Percentiles rank a stretch among this genome's conserved stretches.
Evolutionary conservation across 2,888 invertebrate genomes (phyloP).

Genomic region (Ramazzottius varieornatus): DNA sequence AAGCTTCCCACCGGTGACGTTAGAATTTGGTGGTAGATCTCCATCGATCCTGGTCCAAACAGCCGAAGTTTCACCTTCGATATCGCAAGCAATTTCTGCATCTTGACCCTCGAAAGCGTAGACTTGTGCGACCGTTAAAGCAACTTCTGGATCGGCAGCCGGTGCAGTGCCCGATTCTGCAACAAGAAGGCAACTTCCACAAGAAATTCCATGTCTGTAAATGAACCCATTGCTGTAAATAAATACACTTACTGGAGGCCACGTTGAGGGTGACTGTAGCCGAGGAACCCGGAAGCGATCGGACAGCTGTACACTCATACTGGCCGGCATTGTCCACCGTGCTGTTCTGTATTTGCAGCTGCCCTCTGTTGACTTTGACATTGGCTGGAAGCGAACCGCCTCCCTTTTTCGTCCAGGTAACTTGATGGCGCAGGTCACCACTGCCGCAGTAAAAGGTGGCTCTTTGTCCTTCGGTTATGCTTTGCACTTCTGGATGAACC

Average conservation of each 20-base stretch:
- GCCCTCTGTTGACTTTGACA: background rate
- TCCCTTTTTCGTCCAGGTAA: background rate
- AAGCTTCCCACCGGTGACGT: background rate
- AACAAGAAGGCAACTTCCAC: no score
- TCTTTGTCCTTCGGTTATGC: background rate
- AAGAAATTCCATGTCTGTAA: no score
- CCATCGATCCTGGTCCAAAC: background rate
- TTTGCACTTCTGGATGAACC: background rate
- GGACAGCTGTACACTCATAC: background rate
- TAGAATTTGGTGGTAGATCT: background rate
- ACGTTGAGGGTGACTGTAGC: no score
- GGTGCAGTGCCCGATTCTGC: no score
- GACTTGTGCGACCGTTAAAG: background rate
- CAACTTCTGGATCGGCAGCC: background rate
- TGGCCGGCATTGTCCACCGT: background rate
- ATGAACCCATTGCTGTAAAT: no score
- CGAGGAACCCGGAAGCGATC: background rate
- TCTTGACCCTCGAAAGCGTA: background rate
- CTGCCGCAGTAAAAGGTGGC: background rate
- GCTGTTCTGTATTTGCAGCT: background rate
- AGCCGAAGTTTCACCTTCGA: background rate
- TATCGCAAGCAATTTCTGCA: background rate
- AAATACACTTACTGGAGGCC: no score
- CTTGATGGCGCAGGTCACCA: background rate
- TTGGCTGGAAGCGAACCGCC: background rate